Evolutionary conservation across 2,113 vertebrate genomes (phyloP).

Genomic region (Aegithalos caudatus): DNA sequence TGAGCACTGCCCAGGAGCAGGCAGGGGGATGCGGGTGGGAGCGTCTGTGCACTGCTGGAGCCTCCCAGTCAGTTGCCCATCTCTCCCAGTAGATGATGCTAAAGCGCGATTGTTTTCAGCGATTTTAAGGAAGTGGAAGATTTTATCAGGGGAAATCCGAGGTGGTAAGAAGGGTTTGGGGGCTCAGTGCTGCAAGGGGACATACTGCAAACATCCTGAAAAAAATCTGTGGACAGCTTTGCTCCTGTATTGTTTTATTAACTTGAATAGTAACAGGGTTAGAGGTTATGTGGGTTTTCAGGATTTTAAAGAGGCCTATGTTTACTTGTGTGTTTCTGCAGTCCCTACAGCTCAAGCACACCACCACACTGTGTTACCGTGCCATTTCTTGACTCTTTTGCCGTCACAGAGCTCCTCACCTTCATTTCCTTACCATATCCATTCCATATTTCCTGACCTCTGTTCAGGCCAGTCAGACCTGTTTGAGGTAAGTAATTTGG

Average conservation of each 20-base stretch:
- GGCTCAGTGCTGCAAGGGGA: neutral
- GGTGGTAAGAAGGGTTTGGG: neutral
- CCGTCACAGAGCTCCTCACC: neutral
- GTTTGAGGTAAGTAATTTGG: neutral
- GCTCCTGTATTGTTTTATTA: neutral
- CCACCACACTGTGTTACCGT: neutral
- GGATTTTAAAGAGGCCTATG: neutral
- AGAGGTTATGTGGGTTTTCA: neutral
- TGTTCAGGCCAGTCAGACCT: neutral
- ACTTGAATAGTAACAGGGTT: neutral
- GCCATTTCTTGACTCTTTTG: neutral
- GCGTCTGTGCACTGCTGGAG: accelerated
- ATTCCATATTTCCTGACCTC: neutral
- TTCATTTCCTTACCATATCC: neutral
- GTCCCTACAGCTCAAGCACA: neutral
- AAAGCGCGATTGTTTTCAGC: neutral
- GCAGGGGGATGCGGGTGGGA: neutral
- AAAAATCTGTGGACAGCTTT: neutral
- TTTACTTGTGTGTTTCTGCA: neutral
- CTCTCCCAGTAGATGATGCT: conserved; percentile 49
- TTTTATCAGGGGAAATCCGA: neutral
- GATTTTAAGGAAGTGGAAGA: neutral
- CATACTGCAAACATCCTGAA: neutral
- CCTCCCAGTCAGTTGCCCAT: conserved; percentile 49
- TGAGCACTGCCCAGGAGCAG: neutral